Evolutionary conservation across 2,797 vertebrate species (phyloP).

Genomic region (Eurystomus glaucurus): DNA sequence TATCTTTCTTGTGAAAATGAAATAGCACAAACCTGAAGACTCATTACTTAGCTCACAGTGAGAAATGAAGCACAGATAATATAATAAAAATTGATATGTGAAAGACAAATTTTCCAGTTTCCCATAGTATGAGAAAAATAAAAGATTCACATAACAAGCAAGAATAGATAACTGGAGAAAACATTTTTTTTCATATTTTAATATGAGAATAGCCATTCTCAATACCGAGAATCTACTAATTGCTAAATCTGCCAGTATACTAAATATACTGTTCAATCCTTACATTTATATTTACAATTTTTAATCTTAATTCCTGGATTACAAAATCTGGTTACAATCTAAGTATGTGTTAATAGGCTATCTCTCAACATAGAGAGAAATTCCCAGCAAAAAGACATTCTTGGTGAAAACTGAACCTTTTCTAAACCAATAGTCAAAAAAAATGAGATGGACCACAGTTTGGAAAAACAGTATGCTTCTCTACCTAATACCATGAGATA

Average conservation of each 20-base stretch:
- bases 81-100: not conserved
- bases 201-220: not conserved
- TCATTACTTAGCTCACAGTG: not conserved
- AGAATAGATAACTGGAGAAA: not conserved
- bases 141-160: not conserved
- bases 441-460: not conserved
- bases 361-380: not conserved
- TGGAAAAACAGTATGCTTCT: not conserved
- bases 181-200: not conserved
- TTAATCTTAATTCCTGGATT: not conserved
- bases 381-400: not conserved
- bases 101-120: not conserved
- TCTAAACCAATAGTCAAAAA: not conserved
- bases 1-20: not conserved
- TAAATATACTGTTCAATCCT: not conserved
- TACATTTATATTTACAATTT: not conserved
- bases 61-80: not conserved
- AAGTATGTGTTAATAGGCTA: not conserved
- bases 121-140: not conserved
- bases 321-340: not conserved
- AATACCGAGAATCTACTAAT: not conserved
- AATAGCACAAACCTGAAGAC: not conserved
- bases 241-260: not conserved
- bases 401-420: not conserved
- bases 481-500: not conserved